Evolutionary conservation across 1,140 invertebrate genomes (phyloP).

Genomic region (Drosophila subpulchrella): DNA sequence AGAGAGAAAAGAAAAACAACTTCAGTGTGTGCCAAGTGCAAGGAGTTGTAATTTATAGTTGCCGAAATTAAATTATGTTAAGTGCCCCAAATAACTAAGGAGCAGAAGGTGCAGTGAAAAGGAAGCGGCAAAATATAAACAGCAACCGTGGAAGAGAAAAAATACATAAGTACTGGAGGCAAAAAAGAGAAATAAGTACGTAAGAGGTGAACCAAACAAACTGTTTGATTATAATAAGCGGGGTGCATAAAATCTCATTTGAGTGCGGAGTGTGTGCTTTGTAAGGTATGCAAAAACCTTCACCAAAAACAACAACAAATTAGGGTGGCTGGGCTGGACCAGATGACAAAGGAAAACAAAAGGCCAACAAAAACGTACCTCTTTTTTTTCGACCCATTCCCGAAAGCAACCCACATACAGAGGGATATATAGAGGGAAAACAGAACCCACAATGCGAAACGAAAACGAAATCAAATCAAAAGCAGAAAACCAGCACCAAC

Average conservation of each 20-base stretch:
- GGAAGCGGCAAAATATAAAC: slow-evolving; percentile 22
- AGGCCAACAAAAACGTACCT: slow-evolving; percentile 14
- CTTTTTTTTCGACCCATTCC: slow-evolving; percentile 24
- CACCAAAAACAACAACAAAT: slow-evolving; percentile 66
- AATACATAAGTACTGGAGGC: slow-evolving; percentile 1
- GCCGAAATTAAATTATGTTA: slow-evolving; percentile 79
- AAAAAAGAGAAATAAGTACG: slow-evolving; percentile 25
- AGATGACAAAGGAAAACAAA: slow-evolving; percentile 66
- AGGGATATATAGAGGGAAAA: not conserved
- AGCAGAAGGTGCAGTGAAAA: slow-evolving; percentile 56
- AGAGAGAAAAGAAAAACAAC: slow-evolving; percentile 24
- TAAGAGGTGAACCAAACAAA: slow-evolving; percentile 46
- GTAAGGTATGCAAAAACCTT: slow-evolving; percentile 72
- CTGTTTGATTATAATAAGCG: slow-evolving; percentile 46
- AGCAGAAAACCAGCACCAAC: slow-evolving; percentile 38
- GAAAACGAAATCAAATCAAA: slow-evolving; percentile 76
- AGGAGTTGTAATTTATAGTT: slow-evolving; percentile 59
- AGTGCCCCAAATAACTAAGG: slow-evolving; percentile 68
- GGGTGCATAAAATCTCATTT: slow-evolving; percentile 38
- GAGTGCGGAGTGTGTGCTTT: slow-evolving; percentile 39
- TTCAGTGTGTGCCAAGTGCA: slow-evolving; percentile 52
- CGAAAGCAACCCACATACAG: slow-evolving; percentile 35
- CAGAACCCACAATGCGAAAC: slow-evolving; percentile 35
- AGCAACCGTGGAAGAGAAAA: slow-evolving; percentile 17
- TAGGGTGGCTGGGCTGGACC: slow-evolving; percentile 67